Conservation (phyloP, 1,140 invertebrate species). For the Temnothorax curvispinosus region DNA sequence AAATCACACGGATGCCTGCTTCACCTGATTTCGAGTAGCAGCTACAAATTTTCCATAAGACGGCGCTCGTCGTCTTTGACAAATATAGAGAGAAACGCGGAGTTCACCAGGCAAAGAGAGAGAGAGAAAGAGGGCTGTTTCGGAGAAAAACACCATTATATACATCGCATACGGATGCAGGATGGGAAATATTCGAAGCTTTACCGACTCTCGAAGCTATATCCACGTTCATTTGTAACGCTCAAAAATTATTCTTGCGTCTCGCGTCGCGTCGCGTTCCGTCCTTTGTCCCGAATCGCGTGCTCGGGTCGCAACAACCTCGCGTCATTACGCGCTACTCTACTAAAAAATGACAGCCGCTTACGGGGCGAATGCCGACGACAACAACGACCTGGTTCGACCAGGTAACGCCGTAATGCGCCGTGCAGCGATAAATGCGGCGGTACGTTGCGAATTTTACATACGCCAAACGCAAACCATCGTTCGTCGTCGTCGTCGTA, state of each 20-base stretch:
- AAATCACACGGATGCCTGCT: conserved; percentile 65
- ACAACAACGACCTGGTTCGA: conserved; percentile 35
- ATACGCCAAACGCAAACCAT: conserved; percentile 16
- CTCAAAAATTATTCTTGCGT: conserved; percentile 18
- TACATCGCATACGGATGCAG: conserved; percentile 4
- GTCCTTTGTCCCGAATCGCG: not conserved
- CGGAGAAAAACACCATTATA: conserved; percentile 15
- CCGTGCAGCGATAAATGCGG: not conserved
- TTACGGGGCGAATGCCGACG: not conserved
- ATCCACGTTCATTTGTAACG: conserved; percentile 23
- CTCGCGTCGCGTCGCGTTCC: not conserved
- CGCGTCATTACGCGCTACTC: conserved; percentile 2
- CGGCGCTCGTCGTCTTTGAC: conserved; percentile 69
- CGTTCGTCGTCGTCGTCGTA: conserved; percentile 28
- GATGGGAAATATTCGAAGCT: conserved; percentile 31
- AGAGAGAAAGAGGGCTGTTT: no score
- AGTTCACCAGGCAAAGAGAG: not conserved
- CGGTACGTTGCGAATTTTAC: conserved; percentile 36
- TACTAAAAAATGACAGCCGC: conserved; percentile 39
- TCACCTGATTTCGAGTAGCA: conserved; percentile 65
- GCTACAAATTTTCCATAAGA: conserved; percentile 73
- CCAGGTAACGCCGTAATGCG: not conserved
- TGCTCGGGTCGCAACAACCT: not conserved
- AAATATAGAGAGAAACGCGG: conserved; percentile 59
- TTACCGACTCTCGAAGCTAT: not conserved